A percentile compares a stretch with the other conserved stretches of the same genome.
Conservation (phyloP, 2,797 vertebrate species). For the Enteromius afrohamiltoni region DNA sequence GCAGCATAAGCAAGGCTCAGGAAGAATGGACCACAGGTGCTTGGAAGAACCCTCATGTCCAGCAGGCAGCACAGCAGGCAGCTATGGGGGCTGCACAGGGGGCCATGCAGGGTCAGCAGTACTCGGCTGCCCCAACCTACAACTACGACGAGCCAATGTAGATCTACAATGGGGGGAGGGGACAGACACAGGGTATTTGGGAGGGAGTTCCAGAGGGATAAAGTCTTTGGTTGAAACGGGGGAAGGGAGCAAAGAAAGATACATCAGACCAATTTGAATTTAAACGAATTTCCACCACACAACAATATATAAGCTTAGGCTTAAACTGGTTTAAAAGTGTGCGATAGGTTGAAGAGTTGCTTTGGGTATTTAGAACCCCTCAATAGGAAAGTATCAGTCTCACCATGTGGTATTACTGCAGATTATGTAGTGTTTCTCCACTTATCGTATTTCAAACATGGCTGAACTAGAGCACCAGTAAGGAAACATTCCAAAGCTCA, state of each 20-base stretch:
- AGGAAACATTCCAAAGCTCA: constrained; percentile 44
- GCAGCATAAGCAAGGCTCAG: constrained; percentile 95
- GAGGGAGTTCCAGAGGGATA: constrained; percentile 35
- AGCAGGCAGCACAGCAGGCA: constrained; percentile 91
- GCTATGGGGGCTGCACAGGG: constrained; percentile 91
- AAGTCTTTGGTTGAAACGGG: constrained; percentile 40
- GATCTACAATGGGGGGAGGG: constrained; percentile 64
- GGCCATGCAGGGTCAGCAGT: constrained; percentile 84
- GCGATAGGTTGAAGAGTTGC: constrained; percentile 39
- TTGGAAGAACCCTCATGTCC: constrained; percentile 97
- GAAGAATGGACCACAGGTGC: constrained; percentile 96
- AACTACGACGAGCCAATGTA: constrained; percentile 97
- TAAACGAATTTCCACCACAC: constrained; percentile 71
- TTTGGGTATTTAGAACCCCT: constrained; percentile 33
- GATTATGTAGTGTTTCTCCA: constrained; percentile 43
- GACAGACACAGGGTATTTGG: constrained; percentile 52
- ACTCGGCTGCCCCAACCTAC: constrained; percentile 94
- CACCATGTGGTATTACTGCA: constrained; percentile 34
- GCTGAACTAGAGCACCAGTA: constrained; percentile 26
- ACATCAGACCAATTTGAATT: constrained; percentile 69
- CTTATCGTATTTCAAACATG: constrained; percentile 29
- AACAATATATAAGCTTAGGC: constrained; percentile 44
- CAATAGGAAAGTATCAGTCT: constrained; percentile 24
- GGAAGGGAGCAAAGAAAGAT: constrained; percentile 66
- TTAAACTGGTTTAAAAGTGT: constrained; percentile 34